Percentiles rank a stretch among this genome's conserved stretches.
Conservation (phyloP, 2,113 vertebrate species). For the Noturus placidus region DNA sequence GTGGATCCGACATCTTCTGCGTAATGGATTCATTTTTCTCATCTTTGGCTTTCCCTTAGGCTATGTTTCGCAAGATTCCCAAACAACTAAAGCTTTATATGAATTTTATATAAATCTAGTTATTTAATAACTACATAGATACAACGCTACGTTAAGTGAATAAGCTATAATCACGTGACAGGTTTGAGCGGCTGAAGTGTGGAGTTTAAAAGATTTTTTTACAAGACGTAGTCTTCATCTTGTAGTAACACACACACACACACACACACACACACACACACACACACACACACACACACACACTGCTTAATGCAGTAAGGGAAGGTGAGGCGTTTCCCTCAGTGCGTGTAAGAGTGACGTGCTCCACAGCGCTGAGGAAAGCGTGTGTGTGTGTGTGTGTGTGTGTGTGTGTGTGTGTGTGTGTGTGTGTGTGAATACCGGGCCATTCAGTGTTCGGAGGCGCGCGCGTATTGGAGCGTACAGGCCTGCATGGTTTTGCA, state of each 20-base stretch:
- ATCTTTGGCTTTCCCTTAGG: neutral
- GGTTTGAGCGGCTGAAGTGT: neutral
- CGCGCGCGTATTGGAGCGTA: slow-evolving; percentile 60
- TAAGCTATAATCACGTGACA: neutral
- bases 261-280: slow-evolving; percentile 6
- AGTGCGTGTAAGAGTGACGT: slow-evolving; percentile 17
- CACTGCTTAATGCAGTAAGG: neutral
- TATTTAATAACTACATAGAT: neutral
- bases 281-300: neutral
- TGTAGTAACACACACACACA: slow-evolving; percentile 1
- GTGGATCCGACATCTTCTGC: neutral
- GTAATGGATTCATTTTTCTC: neutral
- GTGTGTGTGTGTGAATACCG: slow-evolving; percentile 45
- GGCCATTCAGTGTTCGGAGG: slow-evolving; percentile 51
- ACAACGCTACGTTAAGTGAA: neutral
- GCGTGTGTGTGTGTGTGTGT: slow-evolving; percentile 51
- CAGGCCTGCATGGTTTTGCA: slow-evolving; percentile 68
- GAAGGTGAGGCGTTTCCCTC: slow-evolving; percentile 10
- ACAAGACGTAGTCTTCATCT: neutral
- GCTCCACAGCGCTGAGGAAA: slow-evolving; percentile 12
- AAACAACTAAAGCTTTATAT: neutral
- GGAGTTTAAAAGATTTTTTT: neutral
- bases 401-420: slow-evolving; percentile 47
- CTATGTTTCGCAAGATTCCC: neutral
- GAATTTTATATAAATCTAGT: neutral